These are phyloP conservation scores for Ceratoteleas bidentatus DNA, from an alignment of 1,140 invertebrate species.

Conservation along the genomic window DNA sequence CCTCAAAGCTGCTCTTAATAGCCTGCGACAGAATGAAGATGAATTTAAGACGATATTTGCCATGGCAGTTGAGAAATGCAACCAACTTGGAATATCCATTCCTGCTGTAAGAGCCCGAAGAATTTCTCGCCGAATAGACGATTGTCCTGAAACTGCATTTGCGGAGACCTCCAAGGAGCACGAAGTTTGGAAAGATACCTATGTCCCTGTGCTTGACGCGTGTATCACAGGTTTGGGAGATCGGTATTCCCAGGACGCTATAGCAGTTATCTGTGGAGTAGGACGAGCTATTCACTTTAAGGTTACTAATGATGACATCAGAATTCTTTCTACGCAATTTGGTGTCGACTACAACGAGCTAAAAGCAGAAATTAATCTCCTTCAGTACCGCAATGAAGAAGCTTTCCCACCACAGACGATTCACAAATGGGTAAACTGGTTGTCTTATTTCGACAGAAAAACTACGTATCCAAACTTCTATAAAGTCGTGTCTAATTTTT, in stretches of 20 bases:
- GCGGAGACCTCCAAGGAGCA: conserved; percentile 10
- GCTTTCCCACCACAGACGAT: background rate
- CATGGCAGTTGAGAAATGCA: conserved; percentile 1
- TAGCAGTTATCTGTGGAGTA: conserved; percentile 17
- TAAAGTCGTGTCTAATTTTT: conserved; percentile 41
- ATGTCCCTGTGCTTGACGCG: conserved; percentile 17
- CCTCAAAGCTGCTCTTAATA: conserved; percentile 1
- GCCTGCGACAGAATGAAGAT: conserved; percentile 6
- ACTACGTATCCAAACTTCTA: conserved; percentile 42
- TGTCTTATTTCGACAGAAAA: too few relatives aligned
- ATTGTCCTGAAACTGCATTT: background rate
- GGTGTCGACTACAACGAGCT: too few relatives aligned
- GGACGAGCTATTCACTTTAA: conserved; percentile 24
- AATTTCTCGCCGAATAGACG: conserved; percentile 7
- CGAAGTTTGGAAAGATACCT: conserved; percentile 21
- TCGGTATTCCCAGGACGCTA: conserved; percentile 20
- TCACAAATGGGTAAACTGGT: conserved; percentile 31
- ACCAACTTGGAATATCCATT: conserved; percentile 5
- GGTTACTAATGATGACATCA: conserved; percentile 11
- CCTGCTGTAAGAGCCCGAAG: background rate
- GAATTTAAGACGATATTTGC: background rate
- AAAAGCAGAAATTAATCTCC: conserved; percentile 29
- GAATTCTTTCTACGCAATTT: too few relatives aligned
- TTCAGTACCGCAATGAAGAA: conserved; percentile 8
- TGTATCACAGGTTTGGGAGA: conserved; percentile 18